Conservation (phyloP, 2,113 vertebrate species). For the Nerophis ophidion region DNA sequence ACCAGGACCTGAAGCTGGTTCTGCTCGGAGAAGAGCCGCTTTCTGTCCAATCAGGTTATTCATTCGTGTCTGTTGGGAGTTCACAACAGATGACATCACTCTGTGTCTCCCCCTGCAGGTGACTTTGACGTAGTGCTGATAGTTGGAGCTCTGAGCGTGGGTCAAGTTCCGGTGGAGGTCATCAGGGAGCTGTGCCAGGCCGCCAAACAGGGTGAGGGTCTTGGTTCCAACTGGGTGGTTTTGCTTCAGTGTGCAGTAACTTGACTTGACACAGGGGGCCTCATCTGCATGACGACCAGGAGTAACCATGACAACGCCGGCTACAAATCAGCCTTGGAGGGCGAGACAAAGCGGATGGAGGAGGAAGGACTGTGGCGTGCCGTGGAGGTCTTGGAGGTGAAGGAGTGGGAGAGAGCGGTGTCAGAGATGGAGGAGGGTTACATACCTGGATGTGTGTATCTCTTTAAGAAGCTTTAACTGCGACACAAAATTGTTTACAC, state of each 20-base stretch:
- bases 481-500: too few relatives aligned
- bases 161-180: slow-evolving; percentile 69
- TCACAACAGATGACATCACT: too few relatives aligned
- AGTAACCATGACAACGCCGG: slow-evolving; percentile 70
- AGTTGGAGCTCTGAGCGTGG: slow-evolving; percentile 78
- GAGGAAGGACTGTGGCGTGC: slow-evolving; percentile 65
- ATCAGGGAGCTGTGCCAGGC: slow-evolving; percentile 75
- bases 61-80: not conserved
- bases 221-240: not conserved
- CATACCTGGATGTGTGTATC: slow-evolving; percentile 78
- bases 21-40: slow-evolving; percentile 74
- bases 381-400: slow-evolving; percentile 66
- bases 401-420: slow-evolving; percentile 79
- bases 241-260: too few relatives aligned
- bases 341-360: slow-evolving; percentile 67
- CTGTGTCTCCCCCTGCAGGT: slow-evolving; percentile 44
- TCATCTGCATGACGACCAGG: slow-evolving; percentile 85
- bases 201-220: slow-evolving; percentile 77
- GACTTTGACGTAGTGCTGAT: slow-evolving; percentile 77
- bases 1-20: slow-evolving; percentile 70
- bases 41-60: slow-evolving; percentile 64
- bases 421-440: slow-evolving; percentile 67
- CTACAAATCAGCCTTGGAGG: slow-evolving; percentile 76
- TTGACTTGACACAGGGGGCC: slow-evolving; percentile 69
- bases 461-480: slow-evolving; percentile 70